A percentile compares a stretch with the other conserved stretches of the same genome.
Conservation (phyloP, 2,113 vertebrate species). For the Acrocephalus kingi region DNA sequence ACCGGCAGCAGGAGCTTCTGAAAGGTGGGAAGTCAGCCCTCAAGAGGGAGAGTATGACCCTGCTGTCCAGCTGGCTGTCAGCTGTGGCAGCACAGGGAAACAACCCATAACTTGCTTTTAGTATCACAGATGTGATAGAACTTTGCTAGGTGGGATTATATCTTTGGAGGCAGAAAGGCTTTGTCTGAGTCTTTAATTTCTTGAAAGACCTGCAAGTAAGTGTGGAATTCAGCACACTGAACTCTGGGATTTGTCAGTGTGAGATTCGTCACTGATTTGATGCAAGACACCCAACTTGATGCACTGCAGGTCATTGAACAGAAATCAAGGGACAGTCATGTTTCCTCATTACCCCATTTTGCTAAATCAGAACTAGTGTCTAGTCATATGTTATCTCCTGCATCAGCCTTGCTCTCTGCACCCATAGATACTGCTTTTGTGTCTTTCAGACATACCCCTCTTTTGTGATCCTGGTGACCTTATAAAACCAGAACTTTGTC, state of each 20-base stretch:
- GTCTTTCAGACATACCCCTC: not conserved
- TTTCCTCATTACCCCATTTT: not conserved
- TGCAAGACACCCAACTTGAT: not conserved
- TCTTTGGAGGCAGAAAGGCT: not conserved
- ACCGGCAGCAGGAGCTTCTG: conserved; percentile 95
- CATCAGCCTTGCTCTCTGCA: not conserved
- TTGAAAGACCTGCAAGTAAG: not conserved
- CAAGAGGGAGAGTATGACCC: not conserved
- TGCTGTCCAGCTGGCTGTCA: not conserved
- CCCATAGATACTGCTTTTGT: not conserved
- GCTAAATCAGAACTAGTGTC: not conserved
- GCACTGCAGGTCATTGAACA: not conserved
- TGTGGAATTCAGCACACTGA: not conserved
- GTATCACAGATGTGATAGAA: not conserved
- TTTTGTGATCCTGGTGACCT: not conserved
- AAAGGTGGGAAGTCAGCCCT: conserved; percentile 79
- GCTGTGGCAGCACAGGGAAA: not conserved
- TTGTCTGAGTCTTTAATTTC: not conserved
- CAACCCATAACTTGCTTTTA: not conserved
- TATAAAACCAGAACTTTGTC: not conserved
- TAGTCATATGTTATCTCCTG: not conserved
- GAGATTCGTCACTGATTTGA: not conserved
- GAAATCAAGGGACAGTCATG: not conserved
- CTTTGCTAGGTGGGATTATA: not conserved
- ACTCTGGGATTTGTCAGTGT: not conserved